Conservation (phyloP, 1,140 invertebrate species). For the Megalonaias nervosa region DNA sequence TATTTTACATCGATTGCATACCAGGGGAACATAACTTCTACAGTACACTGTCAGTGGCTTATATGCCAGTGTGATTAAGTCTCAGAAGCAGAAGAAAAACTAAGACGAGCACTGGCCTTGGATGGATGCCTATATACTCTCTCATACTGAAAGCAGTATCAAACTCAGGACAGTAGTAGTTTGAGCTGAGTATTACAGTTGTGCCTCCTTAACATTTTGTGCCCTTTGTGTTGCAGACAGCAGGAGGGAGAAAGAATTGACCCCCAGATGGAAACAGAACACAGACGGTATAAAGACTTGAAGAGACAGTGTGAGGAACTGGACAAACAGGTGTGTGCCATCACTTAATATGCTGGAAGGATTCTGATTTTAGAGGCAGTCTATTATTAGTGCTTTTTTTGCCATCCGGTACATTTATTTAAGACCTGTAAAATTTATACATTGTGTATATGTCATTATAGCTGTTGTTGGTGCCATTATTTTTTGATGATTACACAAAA, state of each 20-base stretch:
- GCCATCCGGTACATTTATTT: background rate
- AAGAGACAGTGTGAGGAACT: constrained; percentile 58
- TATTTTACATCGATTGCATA: too few species aligned
- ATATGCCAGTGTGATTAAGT: too few species aligned
- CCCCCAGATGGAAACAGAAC: constrained; percentile 47
- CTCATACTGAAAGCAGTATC: too few species aligned
- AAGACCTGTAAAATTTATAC: background rate
- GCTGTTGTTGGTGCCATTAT: background rate
- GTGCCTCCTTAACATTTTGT: background rate
- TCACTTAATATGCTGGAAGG: too few species aligned
- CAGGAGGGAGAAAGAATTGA: constrained; percentile 48
- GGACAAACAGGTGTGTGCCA: constrained; percentile 56
- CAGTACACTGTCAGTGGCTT: too few species aligned
- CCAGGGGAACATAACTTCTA: too few species aligned
- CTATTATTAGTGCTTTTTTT: too few species aligned
- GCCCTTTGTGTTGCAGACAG: constrained; percentile 34
- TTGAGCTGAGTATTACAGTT: background rate
- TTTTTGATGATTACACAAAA: background rate
- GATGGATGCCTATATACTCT: too few species aligned
- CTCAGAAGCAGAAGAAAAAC: too few species aligned
- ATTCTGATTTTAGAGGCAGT: too few species aligned
- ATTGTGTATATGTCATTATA: background rate
- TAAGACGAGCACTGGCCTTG: too few species aligned
- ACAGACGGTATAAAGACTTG: constrained; percentile 54
- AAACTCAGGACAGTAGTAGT: background rate